A percentile compares a stretch with the other conserved stretches of the same genome.
These are phyloP conservation scores for Vidua macroura DNA, from an alignment of 2,113 vertebrate species.

Conservation along the genomic window DNA sequence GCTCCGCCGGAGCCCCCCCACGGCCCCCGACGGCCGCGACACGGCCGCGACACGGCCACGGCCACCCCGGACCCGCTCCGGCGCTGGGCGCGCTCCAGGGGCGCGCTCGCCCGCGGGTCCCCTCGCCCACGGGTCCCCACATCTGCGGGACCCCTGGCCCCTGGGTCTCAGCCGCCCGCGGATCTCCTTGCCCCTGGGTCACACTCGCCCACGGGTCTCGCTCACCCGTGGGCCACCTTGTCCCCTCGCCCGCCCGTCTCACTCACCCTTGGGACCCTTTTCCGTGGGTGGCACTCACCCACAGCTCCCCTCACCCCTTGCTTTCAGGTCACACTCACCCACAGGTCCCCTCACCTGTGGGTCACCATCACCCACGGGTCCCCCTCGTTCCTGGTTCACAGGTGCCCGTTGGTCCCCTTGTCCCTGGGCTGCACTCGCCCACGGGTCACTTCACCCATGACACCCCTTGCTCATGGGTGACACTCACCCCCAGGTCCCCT, in stretches of 20 bases:
- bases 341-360: neutral
- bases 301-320: neutral
- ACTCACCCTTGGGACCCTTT: neutral
- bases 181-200: too few relatives aligned
- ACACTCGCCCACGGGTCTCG: rapidly evolving
- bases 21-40: neutral
- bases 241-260: rapidly evolving
- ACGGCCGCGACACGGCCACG: neutral
- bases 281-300: neutral
- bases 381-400: neutral
- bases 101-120: neutral
- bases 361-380: rapidly evolving
- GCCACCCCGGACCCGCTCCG: neutral
- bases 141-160: neutral
- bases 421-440: neutral
- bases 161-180: neutral
- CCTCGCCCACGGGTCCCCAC: neutral
- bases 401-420: rapidly evolving
- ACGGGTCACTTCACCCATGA: neutral
- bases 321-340: neutral
- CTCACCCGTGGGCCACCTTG: neutral
- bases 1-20: neutral
- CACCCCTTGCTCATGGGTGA: neutral
- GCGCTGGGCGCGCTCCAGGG: neutral
- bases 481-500: neutral